A percentile compares a stretch with the other conserved stretches of the same genome.
phyloP scores from a whole-genome alignment of 2,797 vertebrate genomes.

The Leptodactylus fallax region DNA sequence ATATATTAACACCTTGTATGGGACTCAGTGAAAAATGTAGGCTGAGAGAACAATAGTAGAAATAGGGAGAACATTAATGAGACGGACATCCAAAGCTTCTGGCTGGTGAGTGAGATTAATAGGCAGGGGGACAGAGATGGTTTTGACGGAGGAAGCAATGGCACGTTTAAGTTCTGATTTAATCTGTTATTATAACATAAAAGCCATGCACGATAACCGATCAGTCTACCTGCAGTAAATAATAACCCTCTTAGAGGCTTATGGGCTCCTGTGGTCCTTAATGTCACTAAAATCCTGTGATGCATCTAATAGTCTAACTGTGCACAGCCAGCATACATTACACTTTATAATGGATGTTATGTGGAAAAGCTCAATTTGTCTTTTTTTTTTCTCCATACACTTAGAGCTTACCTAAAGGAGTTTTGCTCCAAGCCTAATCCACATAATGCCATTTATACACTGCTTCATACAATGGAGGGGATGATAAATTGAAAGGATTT shows the following conservation, averaged over 20 bases:
- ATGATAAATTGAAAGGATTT: slow-evolving; percentile 9
- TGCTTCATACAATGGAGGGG: slow-evolving; percentile 22
- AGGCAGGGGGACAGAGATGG: slow-evolving; percentile 37
- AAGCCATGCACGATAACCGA: slow-evolving; percentile 50
- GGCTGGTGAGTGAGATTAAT: slow-evolving; percentile 45
- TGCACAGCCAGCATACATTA: slow-evolving; percentile 61
- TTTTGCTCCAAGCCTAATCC: slow-evolving; percentile 32
- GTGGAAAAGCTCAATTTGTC: slow-evolving; percentile 49
- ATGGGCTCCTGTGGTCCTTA: slow-evolving; percentile 58
- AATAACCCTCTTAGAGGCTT: slow-evolving; percentile 55
- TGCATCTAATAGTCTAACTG: slow-evolving; percentile 60
- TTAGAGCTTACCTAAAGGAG: slow-evolving; percentile 39
- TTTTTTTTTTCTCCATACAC: slow-evolving; percentile 7
- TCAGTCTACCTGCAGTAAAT: slow-evolving; percentile 61
- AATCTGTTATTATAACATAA: slow-evolving; percentile 61
- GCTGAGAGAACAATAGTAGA: neutral
- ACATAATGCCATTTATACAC: slow-evolving; percentile 1
- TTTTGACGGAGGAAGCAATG: slow-evolving; percentile 53
- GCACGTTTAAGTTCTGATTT: slow-evolving; percentile 59
- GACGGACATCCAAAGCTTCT: neutral
- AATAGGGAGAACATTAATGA: neutral
- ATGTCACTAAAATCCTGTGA: slow-evolving; percentile 60
- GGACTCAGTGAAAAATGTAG: neutral
- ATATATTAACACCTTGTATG: slow-evolving; percentile 28
- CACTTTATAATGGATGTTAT: slow-evolving; percentile 55